Conservation (phyloP, 2,888 invertebrate species). For the Chymomyza amoena region DNA sequence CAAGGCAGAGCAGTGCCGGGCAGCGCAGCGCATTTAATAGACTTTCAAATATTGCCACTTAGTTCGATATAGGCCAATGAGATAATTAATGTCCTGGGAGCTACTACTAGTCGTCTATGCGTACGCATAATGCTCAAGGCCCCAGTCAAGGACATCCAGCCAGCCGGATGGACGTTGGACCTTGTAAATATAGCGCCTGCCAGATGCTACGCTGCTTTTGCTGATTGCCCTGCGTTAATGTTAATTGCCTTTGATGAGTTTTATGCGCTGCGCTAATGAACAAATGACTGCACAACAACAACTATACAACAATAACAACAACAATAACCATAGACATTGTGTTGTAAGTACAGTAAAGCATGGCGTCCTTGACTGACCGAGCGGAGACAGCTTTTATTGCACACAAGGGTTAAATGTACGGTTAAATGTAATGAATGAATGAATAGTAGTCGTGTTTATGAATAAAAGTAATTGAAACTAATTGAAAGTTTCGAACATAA, state of each 20-base stretch:
- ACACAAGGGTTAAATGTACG: constrained; percentile 10
- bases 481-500: neutral
- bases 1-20: constrained; percentile 26
- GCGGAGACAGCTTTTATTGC: neutral
- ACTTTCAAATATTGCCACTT: constrained; percentile 72
- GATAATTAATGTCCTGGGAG: constrained; percentile 67
- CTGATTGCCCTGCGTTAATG: constrained; percentile 70
- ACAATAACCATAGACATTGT: neutral
- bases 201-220: constrained; percentile 14
- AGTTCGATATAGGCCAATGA: constrained; percentile 41
- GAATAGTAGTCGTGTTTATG: neutral
- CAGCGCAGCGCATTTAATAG: constrained; percentile 54
- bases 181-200: neutral
- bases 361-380: neutral
- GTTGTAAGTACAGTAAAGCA: neutral
- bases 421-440: neutral
- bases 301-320: neutral
- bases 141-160: neutral
- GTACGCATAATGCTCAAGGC: constrained; percentile 40
- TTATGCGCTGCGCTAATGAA: constrained; percentile 70
- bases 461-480: neutral
- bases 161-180: neutral
- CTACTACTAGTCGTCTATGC: constrained; percentile 10
- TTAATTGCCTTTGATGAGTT: constrained; percentile 73
- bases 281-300: constrained; percentile 61